A percentile compares a stretch with the other conserved stretches of the same genome.
Conservation (phyloP, 37 sponge, comb jelly and placozoan genomes). For the Bolinopsis microptera region DNA sequence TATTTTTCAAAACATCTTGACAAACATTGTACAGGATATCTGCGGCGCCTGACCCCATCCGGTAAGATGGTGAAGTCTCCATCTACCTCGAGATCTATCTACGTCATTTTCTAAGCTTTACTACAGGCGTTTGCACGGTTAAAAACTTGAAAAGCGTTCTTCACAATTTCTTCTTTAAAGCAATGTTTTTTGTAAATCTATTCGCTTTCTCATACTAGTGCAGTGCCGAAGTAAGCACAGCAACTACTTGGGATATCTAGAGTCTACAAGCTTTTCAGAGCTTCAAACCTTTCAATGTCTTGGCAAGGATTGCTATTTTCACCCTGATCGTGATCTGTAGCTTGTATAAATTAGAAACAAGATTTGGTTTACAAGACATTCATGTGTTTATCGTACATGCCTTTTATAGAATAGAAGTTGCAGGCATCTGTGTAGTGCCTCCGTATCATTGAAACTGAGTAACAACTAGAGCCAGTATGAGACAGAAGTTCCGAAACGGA, state of each 20-base stretch:
- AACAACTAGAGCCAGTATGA: neutral
- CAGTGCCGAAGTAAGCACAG: neutral
- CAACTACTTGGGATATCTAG: neutral
- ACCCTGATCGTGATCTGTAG: neutral
- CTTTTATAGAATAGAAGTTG: neutral
- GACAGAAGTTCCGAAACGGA: neutral
- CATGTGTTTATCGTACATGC: neutral
- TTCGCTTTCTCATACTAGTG: neutral
- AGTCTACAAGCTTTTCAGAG: neutral
- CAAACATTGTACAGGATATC: neutral
- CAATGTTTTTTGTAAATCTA: neutral
- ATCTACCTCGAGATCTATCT: neutral
- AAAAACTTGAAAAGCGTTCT: neutral
- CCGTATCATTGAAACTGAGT: neutral
- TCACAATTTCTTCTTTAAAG: neutral
- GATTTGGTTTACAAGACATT: neutral
- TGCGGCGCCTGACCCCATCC: neutral
- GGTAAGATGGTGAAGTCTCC: neutral
- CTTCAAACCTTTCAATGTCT: neutral
- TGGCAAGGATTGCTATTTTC: neutral
- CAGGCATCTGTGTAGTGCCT: neutral
- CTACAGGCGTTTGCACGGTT: neutral
- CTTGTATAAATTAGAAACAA: neutral
- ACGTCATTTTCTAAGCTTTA: neutral
- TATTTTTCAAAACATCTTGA: neutral